Evolutionary conservation across 2,888 invertebrate species (phyloP).

Genomic region (Leptinotarsa juncta): DNA sequence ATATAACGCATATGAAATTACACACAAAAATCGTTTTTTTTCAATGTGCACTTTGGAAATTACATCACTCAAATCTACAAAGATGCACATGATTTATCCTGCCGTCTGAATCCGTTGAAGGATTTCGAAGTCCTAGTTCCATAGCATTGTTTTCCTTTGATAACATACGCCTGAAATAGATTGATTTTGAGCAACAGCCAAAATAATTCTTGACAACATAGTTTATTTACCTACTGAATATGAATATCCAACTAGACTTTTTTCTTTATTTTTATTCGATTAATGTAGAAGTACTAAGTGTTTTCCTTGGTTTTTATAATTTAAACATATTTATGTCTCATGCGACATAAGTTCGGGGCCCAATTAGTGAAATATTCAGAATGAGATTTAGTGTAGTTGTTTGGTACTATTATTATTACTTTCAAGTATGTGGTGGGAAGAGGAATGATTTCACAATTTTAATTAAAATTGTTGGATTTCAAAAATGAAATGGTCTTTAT

Average conservation of each 20-base stretch:
- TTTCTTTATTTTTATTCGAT: neutral
- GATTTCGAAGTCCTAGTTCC: neutral
- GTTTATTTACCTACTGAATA: neutral
- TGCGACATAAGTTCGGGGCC: neutral
- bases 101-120: neutral
- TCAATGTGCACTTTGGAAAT: no score
- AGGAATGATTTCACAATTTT: no score
- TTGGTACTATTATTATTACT: neutral
- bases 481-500: no score
- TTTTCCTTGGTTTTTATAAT: no score
- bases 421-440: no score
- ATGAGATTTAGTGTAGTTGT: no score
- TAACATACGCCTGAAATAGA: neutral
- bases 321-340: no score
- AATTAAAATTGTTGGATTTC: no score
- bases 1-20: no score
- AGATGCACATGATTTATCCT: neutral
- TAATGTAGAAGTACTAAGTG: no score
- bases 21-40: no score
- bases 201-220: neutral
- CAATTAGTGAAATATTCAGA: neutral
- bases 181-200: neutral
- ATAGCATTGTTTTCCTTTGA: neutral
- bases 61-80: no score
- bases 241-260: neutral